Evolutionary conservation across 2,113 vertebrate species (phyloP), one percentile per base, ranked within the genome.

Genomic region (Leucoraja erinaceus): DNA sequence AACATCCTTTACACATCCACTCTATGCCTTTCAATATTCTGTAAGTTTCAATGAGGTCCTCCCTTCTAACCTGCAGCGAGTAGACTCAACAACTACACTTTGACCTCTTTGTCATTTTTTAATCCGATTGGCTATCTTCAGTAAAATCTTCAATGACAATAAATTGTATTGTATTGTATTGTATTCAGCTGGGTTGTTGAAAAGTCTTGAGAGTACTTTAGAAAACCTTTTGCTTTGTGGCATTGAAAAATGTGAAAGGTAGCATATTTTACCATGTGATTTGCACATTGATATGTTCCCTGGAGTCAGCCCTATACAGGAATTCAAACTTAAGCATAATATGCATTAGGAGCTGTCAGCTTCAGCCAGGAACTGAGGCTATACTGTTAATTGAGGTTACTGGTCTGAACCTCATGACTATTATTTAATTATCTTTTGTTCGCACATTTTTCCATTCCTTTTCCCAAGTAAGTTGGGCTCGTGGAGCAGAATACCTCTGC

Each of bases 311-410:
- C 47, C 22, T 9, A 54, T 22, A 66, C n/a, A 88, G 59, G 12
- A n/a, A 66, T 88, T 88, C 56, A 63, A n/a, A 28, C 22, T 63
- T 28, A 88, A 56, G 63, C 25, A 63, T 31, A 88, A 63, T 66
- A 18, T 63, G 83, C 83, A 86, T 86, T 84, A n/a, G 28, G 0
- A 16, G 59, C 83, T 86, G 59, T 63, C 83, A 63, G 83, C 25
- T 86, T 6, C 10, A 12, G 12, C 4, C 83, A 5, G 28, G 83
- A 12, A 86, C n/a, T 86, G 14, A 63, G 28, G 61, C 56, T 16
- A 28, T 31, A 86, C 11, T 63, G 83, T 12, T 61, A 86, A 86
- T 63, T 86, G 83, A 86, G 83, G 25, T 86, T 86, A 59, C 83
- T 86, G 83, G 63, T 63, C 83, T n/a, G n/a, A 88, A 63, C 59